Conservation (phyloP, 1,140 invertebrate genomes). For the Octopus bimaculoides region DNA sequence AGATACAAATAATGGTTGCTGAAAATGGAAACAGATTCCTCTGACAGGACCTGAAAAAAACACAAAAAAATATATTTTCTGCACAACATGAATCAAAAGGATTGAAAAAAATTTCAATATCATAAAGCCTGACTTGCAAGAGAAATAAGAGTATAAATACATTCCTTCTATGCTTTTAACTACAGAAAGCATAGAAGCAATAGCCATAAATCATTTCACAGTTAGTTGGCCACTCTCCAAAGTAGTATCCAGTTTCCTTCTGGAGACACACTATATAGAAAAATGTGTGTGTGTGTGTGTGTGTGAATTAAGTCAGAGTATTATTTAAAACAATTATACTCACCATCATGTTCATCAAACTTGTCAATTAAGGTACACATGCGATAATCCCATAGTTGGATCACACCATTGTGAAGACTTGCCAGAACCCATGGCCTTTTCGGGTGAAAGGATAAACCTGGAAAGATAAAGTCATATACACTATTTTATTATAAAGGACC, state of each 20-base stretch:
- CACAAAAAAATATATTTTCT: background rate
- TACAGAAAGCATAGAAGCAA: no score
- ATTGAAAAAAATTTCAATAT: no score
- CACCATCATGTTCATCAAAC: conserved; percentile 97
- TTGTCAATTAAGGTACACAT: conserved; percentile 99
- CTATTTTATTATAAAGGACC: no score
- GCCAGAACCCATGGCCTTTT: conserved; percentile 97
- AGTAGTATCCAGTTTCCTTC: no score
- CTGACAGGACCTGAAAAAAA: conserved; percentile 76
- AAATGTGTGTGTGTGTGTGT: no score
- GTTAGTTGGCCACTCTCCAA: no score
- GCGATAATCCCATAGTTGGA: conserved; percentile 99
- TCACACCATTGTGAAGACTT: conserved; percentile 97
- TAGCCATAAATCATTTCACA: no score
- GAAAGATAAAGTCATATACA: conserved; percentile 19
- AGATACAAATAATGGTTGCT: conserved; percentile 98
- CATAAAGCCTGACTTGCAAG: no score
- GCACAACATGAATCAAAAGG: no score
- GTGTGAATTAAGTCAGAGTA: background rate
- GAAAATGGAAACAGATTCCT: conserved; percentile 96
- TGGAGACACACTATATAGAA: no score
- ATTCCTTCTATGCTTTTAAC: no score
- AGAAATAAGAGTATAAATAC: no score
- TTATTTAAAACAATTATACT: conserved; percentile 14
- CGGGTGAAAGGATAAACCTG: conserved; percentile 91